Conservation (phyloP, 2,888 invertebrate genomes). For the Melangyna quadrimaculata region DNA sequence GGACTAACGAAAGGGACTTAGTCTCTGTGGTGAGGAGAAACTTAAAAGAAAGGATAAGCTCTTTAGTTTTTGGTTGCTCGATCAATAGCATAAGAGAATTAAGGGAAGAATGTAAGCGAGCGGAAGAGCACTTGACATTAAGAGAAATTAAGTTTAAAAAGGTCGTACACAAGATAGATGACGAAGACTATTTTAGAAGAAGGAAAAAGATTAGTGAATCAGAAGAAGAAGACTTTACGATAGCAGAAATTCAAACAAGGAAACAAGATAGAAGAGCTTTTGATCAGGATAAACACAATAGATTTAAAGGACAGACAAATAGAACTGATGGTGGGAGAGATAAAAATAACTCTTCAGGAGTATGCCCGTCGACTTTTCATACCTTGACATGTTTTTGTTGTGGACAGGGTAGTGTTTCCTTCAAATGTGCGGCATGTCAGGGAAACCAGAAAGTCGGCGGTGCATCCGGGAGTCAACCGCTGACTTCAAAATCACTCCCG, state of each 20-base stretch:
- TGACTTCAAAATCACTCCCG: not conserved
- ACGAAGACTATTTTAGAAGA: not conserved
- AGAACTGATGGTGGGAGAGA: not conserved
- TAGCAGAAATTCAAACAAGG: not conserved
- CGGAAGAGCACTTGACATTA: not conserved
- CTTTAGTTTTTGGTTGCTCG: not conserved
- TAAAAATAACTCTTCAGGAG: not conserved
- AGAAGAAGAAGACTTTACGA: not conserved
- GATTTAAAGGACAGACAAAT: not conserved
- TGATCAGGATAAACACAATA: not conserved
- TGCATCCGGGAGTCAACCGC: constrained; percentile 3
- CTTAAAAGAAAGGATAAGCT: not conserved
- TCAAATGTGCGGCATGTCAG: not conserved
- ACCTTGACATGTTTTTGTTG: constrained; percentile 6
- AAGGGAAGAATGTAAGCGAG: not conserved
- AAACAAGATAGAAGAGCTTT: not conserved
- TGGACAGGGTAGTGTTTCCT: not conserved
- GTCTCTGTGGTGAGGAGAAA: not conserved
- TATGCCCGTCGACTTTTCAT: not conserved
- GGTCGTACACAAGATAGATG: not conserved
- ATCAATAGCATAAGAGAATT: not conserved
- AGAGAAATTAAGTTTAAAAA: not conserved
- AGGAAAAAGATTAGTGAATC: not conserved
- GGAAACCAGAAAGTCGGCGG: not conserved
- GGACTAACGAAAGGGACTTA: not conserved